phyloP scores from a whole-genome alignment of 2,888 invertebrate genomes.

The Lagria hirta region DNA sequence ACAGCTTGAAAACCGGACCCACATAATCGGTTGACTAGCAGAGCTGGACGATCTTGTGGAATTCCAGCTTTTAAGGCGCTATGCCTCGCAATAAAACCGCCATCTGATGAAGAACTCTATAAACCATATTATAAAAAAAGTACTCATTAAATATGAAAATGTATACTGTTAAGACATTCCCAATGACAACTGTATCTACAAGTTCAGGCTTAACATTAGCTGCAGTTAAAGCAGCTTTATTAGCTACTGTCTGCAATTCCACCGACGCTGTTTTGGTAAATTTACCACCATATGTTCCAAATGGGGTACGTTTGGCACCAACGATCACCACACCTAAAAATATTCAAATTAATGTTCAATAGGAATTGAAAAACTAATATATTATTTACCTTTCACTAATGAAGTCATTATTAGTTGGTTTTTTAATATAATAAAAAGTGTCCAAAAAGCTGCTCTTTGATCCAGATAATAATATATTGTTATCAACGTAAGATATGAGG shows the following conservation, averaged over 20 bases:
- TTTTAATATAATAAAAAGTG: too few relatives aligned
- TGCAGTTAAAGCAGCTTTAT: constrained; percentile 75
- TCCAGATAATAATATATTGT: too few relatives aligned
- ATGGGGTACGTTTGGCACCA: constrained; percentile 94
- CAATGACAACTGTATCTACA: constrained; percentile 87
- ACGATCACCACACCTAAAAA: constrained; percentile 82
- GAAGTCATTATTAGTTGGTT: constrained; percentile 29
- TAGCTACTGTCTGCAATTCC: constrained; percentile 80
- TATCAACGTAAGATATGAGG: too few relatives aligned
- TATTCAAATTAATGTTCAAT: constrained; percentile 4
- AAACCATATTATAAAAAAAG: constrained; percentile 30
- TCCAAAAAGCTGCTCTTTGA: too few relatives aligned
- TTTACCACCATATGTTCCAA: constrained; percentile 91
- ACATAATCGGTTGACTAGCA: constrained; percentile 90
- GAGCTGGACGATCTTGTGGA: constrained; percentile 80
- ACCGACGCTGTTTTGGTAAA: constrained; percentile 72
- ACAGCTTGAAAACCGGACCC: constrained; percentile 97
- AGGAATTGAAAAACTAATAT: constrained; percentile 2
- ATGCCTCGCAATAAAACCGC: constrained; percentile 84
- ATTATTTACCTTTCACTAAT: constrained; percentile 34
- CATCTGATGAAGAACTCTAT: constrained; percentile 77
- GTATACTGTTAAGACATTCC: constrained; percentile 70
- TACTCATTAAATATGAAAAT: constrained; percentile 6
- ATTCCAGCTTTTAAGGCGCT: constrained; percentile 83
- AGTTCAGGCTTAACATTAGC: constrained; percentile 81